phyloP scores from a whole-genome alignment of 1,140 invertebrate genomes.

The Drosophila sp. region DNA sequence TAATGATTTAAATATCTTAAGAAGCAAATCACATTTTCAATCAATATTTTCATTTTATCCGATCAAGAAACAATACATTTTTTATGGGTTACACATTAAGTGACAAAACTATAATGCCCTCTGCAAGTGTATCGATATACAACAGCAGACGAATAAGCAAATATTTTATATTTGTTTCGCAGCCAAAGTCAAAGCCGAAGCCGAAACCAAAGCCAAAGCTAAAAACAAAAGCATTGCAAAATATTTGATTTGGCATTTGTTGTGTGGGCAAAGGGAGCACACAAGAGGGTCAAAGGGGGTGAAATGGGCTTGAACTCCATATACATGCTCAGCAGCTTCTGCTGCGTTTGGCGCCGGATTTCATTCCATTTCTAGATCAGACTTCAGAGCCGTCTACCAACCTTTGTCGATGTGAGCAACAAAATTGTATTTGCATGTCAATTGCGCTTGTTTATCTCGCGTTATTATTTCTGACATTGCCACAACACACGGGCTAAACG shows the following conservation, averaged over 20 bases:
- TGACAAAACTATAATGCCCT: too few species aligned
- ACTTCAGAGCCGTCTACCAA: constrained; percentile 1
- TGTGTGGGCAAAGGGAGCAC: constrained; percentile 1
- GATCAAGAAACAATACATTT: too few species aligned
- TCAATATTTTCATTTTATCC: too few species aligned
- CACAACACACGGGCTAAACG: constrained; percentile 44
- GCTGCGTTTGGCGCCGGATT: constrained; percentile 46
- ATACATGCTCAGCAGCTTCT: constrained; percentile 3
- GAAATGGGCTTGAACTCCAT: too few species aligned
- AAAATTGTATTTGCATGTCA: constrained; percentile 82
- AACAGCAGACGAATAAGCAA: constrained; percentile 49
- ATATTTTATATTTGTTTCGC: constrained; percentile 78
- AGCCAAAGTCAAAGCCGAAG: constrained; percentile 53
- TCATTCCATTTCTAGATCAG: constrained; percentile 36
- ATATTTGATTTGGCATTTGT: constrained; percentile 53
- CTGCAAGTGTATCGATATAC: background rate
- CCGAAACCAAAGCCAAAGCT: constrained; percentile 39
- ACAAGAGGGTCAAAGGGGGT: constrained; percentile 1
- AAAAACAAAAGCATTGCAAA: constrained; percentile 72
- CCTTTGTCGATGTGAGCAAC: constrained; percentile 19
- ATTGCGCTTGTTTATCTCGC: constrained; percentile 79
- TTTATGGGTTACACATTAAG: too few species aligned
- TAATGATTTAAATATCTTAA: too few species aligned
- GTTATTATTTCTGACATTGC: constrained; percentile 77
- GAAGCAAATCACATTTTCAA: too few species aligned